These are phyloP conservation scores for Aquatica leii DNA, from an alignment of 2,888 invertebrate genomes.

Conservation along the genomic window DNA sequence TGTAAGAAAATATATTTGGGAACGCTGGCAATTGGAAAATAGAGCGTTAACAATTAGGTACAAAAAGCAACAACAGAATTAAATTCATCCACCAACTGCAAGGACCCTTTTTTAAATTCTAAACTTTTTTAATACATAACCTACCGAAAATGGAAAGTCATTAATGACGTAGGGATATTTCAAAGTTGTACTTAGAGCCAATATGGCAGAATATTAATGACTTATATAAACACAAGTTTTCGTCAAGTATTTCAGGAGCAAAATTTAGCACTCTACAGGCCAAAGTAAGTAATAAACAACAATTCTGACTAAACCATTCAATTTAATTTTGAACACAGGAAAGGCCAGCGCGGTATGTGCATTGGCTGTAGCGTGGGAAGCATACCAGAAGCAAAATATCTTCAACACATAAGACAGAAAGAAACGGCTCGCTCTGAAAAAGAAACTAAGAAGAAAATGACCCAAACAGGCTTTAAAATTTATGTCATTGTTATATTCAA, in stretches of 20 bases:
- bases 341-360: not conserved
- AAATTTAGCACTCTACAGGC: conserved; percentile 4
- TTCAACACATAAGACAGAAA: too few species aligned
- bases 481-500: too few species aligned
- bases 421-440: not conserved
- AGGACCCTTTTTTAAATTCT: not conserved
- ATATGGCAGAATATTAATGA: conserved; percentile 4
- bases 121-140: not conserved
- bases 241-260: not conserved
- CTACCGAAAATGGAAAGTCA: not conserved
- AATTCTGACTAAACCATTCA: not conserved
- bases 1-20: not conserved
- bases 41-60: not conserved
- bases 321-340: not conserved
- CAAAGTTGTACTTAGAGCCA: conserved; percentile 4
- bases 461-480: too few species aligned
- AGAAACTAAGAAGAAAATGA: not conserved
- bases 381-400: not conserved
- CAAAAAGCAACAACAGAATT: not conserved
- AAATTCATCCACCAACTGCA: not conserved
- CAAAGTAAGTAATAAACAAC: conserved; percentile 5
- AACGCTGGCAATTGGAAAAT: not conserved
- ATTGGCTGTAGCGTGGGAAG: not conserved
- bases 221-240: not conserved
- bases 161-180: not conserved